These are phyloP conservation scores for Phylloscopus collybita DNA, from an alignment of 2,797 vertebrate species.

Conservation along the genomic window DNA sequence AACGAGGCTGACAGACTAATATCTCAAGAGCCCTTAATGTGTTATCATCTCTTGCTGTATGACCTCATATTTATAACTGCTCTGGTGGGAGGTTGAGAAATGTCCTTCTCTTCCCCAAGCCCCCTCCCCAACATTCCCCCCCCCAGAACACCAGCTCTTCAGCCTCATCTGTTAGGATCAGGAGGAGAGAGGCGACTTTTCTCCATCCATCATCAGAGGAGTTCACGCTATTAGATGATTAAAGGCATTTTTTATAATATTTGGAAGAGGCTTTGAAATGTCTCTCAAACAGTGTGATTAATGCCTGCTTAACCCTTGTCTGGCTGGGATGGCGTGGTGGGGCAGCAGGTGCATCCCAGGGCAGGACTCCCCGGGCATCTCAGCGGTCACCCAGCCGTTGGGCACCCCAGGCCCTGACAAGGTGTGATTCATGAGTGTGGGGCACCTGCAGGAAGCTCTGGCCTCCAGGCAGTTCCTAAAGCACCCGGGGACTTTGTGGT, in stretches of 20 bases:
- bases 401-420: slow-evolving; percentile 43
- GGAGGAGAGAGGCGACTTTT: slow-evolving; percentile 55
- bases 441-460: slow-evolving; percentile 72
- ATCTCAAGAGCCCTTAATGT: slow-evolving; percentile 78
- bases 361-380: background rate
- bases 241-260: slow-evolving; percentile 78
- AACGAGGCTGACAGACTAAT: slow-evolving; percentile 78
- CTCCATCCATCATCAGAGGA: slow-evolving; percentile 68
- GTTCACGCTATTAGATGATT: slow-evolving; percentile 75
- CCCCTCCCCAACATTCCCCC: background rate
- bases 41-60: slow-evolving; percentile 76
- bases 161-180: slow-evolving; percentile 68
- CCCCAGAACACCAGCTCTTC: slow-evolving; percentile 32
- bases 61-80: slow-evolving; percentile 79
- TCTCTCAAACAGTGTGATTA: slow-evolving; percentile 74
- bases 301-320: slow-evolving; percentile 73
- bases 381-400: background rate
- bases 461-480: slow-evolving; percentile 60
- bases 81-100: slow-evolving; percentile 72
- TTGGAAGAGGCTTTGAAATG: slow-evolving; percentile 73
- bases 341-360: background rate
- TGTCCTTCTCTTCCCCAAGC: slow-evolving; percentile 50
- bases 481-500: slow-evolving; percentile 56
- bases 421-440: slow-evolving; percentile 64
- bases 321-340: background rate